A percentile compares a stretch with the other conserved stretches of the same genome.
These are phyloP conservation scores for Dasypogon diadema DNA, from an alignment of 2,888 invertebrate genomes.

Conservation along the genomic window DNA sequence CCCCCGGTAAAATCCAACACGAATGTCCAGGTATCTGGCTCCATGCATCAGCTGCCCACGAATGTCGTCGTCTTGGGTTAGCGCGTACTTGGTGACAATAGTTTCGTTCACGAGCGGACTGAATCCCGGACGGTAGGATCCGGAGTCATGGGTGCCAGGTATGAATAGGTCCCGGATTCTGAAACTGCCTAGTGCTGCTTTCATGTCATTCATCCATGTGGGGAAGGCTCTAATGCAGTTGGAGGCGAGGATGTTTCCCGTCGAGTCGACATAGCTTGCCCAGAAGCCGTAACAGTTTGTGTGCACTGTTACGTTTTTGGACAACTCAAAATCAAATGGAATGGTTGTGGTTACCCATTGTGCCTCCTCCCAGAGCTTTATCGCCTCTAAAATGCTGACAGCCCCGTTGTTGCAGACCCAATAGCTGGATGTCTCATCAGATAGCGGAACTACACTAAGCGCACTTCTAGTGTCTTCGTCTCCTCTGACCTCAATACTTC, in stretches of 20 bases:
- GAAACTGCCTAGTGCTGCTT: conserved; percentile 67
- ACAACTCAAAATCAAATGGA: conserved; percentile 63
- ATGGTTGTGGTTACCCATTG: conserved; percentile 67
- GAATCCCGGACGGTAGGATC: conserved; percentile 70
- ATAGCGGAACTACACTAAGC: conserved; percentile 58
- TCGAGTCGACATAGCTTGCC: conserved; percentile 65
- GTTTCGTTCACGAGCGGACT: conserved; percentile 65
- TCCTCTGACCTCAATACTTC: conserved; percentile 58
- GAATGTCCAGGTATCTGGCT: conserved; percentile 73
- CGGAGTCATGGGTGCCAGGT: conserved; percentile 80
- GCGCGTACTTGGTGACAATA: conserved; percentile 69
- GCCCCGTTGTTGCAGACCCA: conserved; percentile 64
- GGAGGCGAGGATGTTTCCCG: conserved; percentile 64
- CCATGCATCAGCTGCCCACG: conserved; percentile 74
- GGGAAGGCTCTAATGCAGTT: conserved; percentile 71
- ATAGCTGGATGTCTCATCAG: conserved; percentile 54
- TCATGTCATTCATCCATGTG: conserved; percentile 73
- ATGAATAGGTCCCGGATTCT: conserved; percentile 73
- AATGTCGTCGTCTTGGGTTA: conserved; percentile 73
- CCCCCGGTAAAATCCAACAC: conserved; percentile 71
- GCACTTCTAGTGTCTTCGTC: conserved; percentile 39
- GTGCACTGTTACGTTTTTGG: conserved; percentile 61
- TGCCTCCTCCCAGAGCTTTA: conserved; percentile 61
- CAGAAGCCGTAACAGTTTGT: conserved; percentile 67
- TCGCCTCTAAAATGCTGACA: conserved; percentile 62